Base-by-base conservation (phyloP, 2,113 vertebrate species). In the Tympanuchus pallidicinctus region DNA sequence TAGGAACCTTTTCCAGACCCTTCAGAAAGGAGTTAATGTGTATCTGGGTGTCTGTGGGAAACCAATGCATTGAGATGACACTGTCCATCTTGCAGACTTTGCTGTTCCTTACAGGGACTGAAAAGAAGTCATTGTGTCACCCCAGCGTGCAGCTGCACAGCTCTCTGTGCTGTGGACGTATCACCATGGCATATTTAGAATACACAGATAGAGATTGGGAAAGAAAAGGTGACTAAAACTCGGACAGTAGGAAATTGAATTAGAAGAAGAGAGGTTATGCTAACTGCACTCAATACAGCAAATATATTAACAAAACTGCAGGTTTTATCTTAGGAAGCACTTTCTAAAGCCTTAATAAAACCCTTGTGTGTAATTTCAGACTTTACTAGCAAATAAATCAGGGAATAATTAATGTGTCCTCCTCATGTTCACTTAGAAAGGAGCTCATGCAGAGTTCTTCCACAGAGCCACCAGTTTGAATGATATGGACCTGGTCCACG, bases 381-480 rank as follows among this genome's bases (percentile, higher is more conserved):
- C 42, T 24, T 83, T 12, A 30, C 28, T 56, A 2, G 32, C 47
- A 48, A 8, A 21, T 30, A 36, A 36, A 30, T 28, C 1, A 0
- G 42, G 57, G n/a, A 32, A 25, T 32, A 30, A 9, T 2, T n/a
- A 38, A 1, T 13, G 36, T 57, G 36, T 74, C 30, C 50, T 83
- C 34, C 32, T 21, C 16, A 5, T 5, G 3, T 52, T 45, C 8
- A 3, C n/a, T 67, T 40, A 43, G 56, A 50, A 32, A 5, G 42
- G 21, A 16, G 1, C 21, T 19, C 30, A 1, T 48, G 57, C 17
- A 12, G 57, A 34, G 38, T 19, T 57, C 28, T 75, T 52, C 72
- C 42, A 0, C 0, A 5, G 77, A 38, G 60, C 24, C 71, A 11
- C 38, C 8, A 16, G 50, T 25, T 12, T 19, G 36, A 4, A 2